phyloP scores from a whole-genome alignment of 2,113 vertebrate genomes.

The Stigmatopora argus region DNA sequence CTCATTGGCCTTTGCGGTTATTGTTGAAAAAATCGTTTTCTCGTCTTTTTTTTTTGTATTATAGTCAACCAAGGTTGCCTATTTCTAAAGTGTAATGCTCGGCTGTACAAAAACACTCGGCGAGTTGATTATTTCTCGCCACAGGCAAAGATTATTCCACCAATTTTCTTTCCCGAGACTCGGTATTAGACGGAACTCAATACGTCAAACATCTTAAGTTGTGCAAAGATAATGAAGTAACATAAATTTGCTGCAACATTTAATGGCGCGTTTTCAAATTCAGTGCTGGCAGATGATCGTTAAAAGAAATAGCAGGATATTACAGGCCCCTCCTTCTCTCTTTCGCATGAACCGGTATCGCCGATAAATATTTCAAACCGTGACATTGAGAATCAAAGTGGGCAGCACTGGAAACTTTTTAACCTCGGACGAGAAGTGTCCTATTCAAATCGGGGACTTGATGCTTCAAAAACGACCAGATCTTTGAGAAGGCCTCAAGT shows the following conservation, averaged over 20 bases:
- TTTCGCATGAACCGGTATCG: slow-evolving; percentile 54
- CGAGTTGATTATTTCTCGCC: slow-evolving; percentile 11
- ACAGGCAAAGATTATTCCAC: slow-evolving; percentile 20
- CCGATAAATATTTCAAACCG: slow-evolving; percentile 68
- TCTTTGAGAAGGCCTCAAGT: neutral
- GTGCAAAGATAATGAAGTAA: slow-evolving; percentile 29
- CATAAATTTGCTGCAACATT: slow-evolving; percentile 29
- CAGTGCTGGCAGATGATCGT: slow-evolving; percentile 60
- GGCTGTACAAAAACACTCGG: neutral
- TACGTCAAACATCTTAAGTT: slow-evolving; percentile 18
- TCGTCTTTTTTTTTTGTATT: slow-evolving; percentile 7
- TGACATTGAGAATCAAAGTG: slow-evolving; percentile 23
- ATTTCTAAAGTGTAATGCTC: neutral
- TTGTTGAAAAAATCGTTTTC: neutral
- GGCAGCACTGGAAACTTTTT: neutral
- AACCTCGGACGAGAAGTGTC: neutral
- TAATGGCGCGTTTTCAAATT: slow-evolving; percentile 51
- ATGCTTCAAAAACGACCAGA: neutral
- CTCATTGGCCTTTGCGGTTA: slow-evolving; percentile 5
- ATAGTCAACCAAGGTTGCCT: neutral
- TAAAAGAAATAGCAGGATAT: slow-evolving; percentile 63
- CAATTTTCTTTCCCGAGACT: slow-evolving; percentile 17
- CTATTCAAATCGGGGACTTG: too few species aligned
- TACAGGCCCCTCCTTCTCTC: slow-evolving; percentile 45
- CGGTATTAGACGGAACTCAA: slow-evolving; percentile 15